Evolutionary conservation across 2,113 vertebrate species (phyloP), one percentile per base, ranked within the genome.

Genomic region (Eulacestoma nigropectus): DNA sequence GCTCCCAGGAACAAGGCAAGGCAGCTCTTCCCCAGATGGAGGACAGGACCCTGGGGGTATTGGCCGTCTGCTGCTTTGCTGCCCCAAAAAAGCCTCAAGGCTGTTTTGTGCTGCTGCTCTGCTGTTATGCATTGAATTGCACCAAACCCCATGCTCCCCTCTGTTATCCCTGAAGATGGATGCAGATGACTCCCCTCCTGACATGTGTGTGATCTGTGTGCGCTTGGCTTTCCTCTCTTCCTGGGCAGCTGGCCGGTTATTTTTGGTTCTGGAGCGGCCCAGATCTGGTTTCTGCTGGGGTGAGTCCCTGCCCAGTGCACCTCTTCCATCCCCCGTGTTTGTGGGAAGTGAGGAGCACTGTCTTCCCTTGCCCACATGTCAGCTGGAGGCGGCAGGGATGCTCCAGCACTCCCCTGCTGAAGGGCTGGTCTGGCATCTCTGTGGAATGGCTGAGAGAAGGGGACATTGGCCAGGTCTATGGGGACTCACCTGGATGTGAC

Each of bases 181-280:
- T 78, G 56, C 90, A 91, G 88, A 96, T 90, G 90, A 91, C 63
- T 89, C 80, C 69, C 30, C 88, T 75, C 53, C 76, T 84, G 92
- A 84, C 88, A 81, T 63, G 75, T 77, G 72, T 4, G 0, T 89
- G 95, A 74, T 93, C 92, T 56, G 20, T 63, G 49, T 22, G 23
- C 10, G 1, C 84, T 96, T 93, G 90, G 90, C 95, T 94, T 82
- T 83, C 27, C 49, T 80, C 92, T 90, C 68, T 87, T 96, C 83
- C 85, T 3, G 2, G 95, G 96, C 96, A 96, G 95, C 93, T 93
- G 95, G 63, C n/a, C 32, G 88, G 93, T 92, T 97, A 96, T 96
- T 96, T 97, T 95, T 96, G 96, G 90, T 92, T 89, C 85, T 84
- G 86, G 49, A 89, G 64, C 0, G 2, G 95, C 96, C 88, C 83